These are phyloP conservation scores for Drosophila meridionalis DNA, from an alignment of 2,888 invertebrate genomes.

Conservation along the genomic window DNA sequence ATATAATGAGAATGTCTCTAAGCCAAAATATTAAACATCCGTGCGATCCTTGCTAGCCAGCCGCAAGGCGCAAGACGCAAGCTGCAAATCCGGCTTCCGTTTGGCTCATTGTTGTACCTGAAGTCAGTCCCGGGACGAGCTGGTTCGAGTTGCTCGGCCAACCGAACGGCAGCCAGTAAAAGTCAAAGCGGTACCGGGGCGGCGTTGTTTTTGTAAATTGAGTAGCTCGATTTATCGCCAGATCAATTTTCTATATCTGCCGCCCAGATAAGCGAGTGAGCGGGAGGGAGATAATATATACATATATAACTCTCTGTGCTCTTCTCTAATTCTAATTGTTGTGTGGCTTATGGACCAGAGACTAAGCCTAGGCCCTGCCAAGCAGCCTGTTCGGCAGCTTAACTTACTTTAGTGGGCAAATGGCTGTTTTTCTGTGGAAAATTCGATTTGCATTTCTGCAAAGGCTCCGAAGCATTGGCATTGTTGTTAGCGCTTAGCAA, in stretches of 20 bases:
- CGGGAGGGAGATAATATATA: constrained; percentile 10
- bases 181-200: constrained; percentile 74
- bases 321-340: constrained; percentile 63
- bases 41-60: constrained; percentile 62
- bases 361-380: constrained; percentile 44
- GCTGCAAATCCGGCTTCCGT: constrained; percentile 75
- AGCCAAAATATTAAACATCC: constrained; percentile 83
- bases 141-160: constrained; percentile 12
- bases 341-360: constrained; percentile 61
- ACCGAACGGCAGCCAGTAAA: constrained; percentile 54
- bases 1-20: constrained; percentile 83
- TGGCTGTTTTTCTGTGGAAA: constrained; percentile 65
- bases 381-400: constrained; percentile 55
- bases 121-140: constrained; percentile 52
- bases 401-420: constrained; percentile 81
- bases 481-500: constrained; percentile 70
- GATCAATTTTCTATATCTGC: constrained; percentile 78
- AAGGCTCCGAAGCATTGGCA: constrained; percentile 29
- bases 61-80: constrained; percentile 24
- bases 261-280: constrained; percentile 64
- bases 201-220: constrained; percentile 74
- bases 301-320: constrained; percentile 15
- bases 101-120: constrained; percentile 64
- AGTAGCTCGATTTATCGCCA: constrained; percentile 76
- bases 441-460: constrained; percentile 44